Evolutionary conservation across 2,888 invertebrate species (phyloP).

Genomic region (Tetragnatha montana): DNA sequence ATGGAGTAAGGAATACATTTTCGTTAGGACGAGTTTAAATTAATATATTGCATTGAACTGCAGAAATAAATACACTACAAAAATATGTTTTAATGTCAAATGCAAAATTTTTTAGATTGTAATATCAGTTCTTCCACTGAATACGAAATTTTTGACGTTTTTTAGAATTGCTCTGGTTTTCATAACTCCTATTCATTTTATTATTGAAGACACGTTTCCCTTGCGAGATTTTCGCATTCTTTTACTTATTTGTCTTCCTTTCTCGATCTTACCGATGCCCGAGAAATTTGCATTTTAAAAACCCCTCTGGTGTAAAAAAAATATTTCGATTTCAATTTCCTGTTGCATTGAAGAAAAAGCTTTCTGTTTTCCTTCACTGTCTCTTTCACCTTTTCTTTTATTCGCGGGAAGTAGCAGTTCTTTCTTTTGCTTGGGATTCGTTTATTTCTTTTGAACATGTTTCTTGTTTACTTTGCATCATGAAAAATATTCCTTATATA

Average conservation of each 20-base stretch:
- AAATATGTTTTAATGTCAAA: too few species aligned
- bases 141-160: neutral
- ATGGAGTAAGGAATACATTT: neutral
- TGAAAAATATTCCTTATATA: conserved; percentile 18
- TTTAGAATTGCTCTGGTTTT: neutral
- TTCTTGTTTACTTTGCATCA: conserved; percentile 16
- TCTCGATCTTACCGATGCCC: neutral
- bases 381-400: conserved; percentile 12
- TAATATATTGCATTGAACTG: neutral
- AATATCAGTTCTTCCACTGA: too few species aligned
- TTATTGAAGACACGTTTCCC: neutral
- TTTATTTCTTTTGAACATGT: neutral
- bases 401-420: neutral
- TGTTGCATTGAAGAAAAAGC: conserved; percentile 13
- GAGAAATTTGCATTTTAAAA: conserved; percentile 32
- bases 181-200: neutral
- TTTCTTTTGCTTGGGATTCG: neutral
- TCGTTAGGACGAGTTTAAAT: conserved; percentile 14
- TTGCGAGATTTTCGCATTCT: neutral
- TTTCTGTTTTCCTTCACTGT: conserved; percentile 8
- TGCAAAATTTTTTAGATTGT: too few species aligned
- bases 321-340: conserved; percentile 35
- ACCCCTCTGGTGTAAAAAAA: conserved; percentile 9
- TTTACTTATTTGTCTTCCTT: neutral
- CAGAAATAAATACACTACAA: neutral